Conservation (phyloP, 2,797 vertebrate genomes). For the Tinamus major region DNA sequence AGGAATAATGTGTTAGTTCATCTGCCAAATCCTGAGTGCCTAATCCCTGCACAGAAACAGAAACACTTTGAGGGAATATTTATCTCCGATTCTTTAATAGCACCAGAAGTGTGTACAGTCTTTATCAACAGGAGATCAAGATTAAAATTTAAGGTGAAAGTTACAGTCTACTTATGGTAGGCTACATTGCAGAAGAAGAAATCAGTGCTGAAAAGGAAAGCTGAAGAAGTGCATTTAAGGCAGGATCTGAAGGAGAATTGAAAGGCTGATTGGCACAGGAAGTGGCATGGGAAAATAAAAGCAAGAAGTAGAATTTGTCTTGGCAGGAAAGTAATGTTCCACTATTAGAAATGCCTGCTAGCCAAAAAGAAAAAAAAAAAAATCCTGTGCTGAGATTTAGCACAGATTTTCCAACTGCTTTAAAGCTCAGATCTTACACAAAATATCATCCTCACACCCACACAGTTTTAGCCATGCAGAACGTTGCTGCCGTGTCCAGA, state of each 20-base stretch:
- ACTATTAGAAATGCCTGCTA: slow-evolving; percentile 63
- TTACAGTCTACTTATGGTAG: rapidly evolving
- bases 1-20: not conserved
- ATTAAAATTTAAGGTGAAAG: not conserved
- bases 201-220: slow-evolving; percentile 7
- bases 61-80: not conserved
- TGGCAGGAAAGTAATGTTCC: slow-evolving; percentile 65
- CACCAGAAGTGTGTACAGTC: not conserved
- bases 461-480: not conserved
- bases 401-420: slow-evolving; percentile 30
- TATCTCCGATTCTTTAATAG: not conserved
- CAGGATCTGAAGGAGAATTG: slow-evolving; percentile 44
- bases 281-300: slow-evolving; percentile 67
- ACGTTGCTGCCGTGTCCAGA: not conserved
- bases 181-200: not conserved
- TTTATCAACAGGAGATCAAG: not conserved
- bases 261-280: slow-evolving; percentile 58
- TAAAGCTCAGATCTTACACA: not conserved
- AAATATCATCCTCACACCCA: not conserved
- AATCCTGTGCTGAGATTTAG: slow-evolving; percentile 21
- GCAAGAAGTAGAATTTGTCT: slow-evolving; percentile 69
- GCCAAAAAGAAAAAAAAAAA: slow-evolving; percentile 34
- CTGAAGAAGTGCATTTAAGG: slow-evolving; percentile 33
- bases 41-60: not conserved
- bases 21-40: not conserved